phyloP scores from a whole-genome alignment of 2,888 invertebrate genomes.

The Empis livida region DNA sequence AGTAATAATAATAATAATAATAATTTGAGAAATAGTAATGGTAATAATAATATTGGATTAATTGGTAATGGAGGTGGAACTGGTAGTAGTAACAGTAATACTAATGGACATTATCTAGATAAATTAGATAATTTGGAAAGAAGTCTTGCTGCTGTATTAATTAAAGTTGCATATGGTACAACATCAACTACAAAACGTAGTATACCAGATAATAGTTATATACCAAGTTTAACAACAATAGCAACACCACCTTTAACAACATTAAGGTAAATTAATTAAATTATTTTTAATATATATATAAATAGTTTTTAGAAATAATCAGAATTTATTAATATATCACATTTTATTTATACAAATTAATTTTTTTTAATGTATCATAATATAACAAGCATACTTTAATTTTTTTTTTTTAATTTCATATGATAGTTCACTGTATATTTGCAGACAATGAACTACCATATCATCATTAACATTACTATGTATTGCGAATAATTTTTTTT shows the following conservation, averaged over 20 bases:
- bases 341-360: too few species aligned
- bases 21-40: background rate
- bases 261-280: constrained; percentile 30
- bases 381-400: too few species aligned
- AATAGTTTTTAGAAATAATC: too few species aligned
- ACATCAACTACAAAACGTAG: constrained; percentile 52
- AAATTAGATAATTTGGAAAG: constrained; percentile 47
- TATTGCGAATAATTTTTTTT: too few species aligned
- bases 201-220: constrained; percentile 47
- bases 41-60: constrained; percentile 4
- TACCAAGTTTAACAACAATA: constrained; percentile 47
- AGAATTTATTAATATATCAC: too few species aligned
- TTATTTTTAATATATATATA: too few species aligned
- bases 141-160: constrained; percentile 52
- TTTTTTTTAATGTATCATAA: too few species aligned
- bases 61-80: constrained; percentile 7
- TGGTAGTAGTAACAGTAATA: constrained; percentile 11
- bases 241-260: constrained; percentile 50
- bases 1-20: background rate
- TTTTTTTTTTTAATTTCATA: too few species aligned
- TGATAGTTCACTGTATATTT: too few species aligned
- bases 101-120: constrained; percentile 38
- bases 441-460: too few species aligned
- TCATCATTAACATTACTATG: too few species aligned
- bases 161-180: constrained; percentile 55